Base-by-base conservation (phyloP, 1,140 invertebrate species). In the Procambarus clarkii region DNA sequence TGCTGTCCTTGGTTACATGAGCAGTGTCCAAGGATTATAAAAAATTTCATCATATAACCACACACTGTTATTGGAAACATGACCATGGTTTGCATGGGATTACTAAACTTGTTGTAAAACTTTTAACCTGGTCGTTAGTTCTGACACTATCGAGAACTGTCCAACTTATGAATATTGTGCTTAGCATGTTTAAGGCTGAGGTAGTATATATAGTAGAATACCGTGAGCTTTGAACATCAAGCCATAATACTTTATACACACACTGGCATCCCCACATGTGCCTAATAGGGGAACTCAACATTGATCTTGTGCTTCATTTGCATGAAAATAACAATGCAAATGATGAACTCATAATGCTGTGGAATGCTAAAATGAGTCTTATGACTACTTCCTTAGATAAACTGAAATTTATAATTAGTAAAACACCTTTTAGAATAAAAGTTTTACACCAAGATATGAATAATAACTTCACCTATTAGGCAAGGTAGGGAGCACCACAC, bases 161-260 rank as follows among this genome's bases (percentile, higher is more conserved):
- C 82, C 89, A 91, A 85, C 89, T 91, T 91, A 91, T 83, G 82
- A 91, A 91, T 91, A 91, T 91, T 91, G 89, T 91, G 89, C 89
- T 91, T 91, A 91, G 89, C 89, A 91, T 91, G 89, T 91, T 91
- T 91, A 91, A 91, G 89, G 89, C 89, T 91, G 89, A 91, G 89
- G 89, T 91, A 91, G 89, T 91, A 91, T 91, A 91, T 91, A 91
- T 91, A 91, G 89, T 91, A 91, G 89, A 91, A 91, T 91, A 91
- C 89, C 89, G 89, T 91, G 89, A 91, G 89, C 89, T 91, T 91
- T 91, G 89, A 91, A 91, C 89, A 91, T 91, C 89, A 91, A 91
- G 89, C 89, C 89, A 91, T 85, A 91, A 91, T 91, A 91, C 89
- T 91, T 91, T 91, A 91, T 91, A 91, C 89, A 91, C 87, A 88